Evolutionary conservation across 2,113 vertebrate genomes (phyloP), one percentile per base, ranked within the genome.

Genomic region (Ceyx cyanopectus): DNA sequence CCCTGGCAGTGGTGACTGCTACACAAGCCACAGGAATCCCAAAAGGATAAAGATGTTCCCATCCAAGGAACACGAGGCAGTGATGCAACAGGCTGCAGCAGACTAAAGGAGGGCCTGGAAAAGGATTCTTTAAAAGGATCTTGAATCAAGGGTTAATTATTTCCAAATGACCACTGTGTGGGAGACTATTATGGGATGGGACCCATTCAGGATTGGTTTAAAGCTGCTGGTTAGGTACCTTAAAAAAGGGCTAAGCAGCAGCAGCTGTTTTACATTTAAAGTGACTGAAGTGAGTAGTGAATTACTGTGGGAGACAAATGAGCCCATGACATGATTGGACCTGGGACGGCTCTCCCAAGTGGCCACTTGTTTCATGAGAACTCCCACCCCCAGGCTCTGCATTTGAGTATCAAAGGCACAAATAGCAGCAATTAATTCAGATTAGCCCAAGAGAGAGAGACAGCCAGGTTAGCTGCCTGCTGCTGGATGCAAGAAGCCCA

Each of bases 281-380:
- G 74, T 87, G 92, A 89, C 92, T 89, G 93, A 75, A 95, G 91
- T 95, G 95, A 95, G 94, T 94, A 66, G 80, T 93, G 92, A 88
- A 79, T 66, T 79, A 95, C 89, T 92, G 93, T 46, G 76, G 89
- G 80, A 97, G 91, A 92, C 89, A 96, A 95, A 94, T 94, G 90
- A 97, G 80, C 53, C 85, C 79, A 82, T 83, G 92, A 95, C 89
- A 91, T 94, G 90, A 93, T 93, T 95, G 96, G 95, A 94, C 95
- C 90, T 81, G 65, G 92, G 68, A 92, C 43, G 13, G 56, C 85
- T 95, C 96, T 96, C 96, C 96, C 96, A 87, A 89, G 97, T 89
- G 93, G 93, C 96, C 87, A 96, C 96, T 97, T 97, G 92, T 96
- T 96, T 95, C 87, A 90, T 95, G 91, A 95, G 92, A 97, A 94